Evolutionary conservation across 2,888 invertebrate genomes (phyloP), one percentile per base, ranked within the genome.

Genomic region (Ichneumoninae sp.): DNA sequence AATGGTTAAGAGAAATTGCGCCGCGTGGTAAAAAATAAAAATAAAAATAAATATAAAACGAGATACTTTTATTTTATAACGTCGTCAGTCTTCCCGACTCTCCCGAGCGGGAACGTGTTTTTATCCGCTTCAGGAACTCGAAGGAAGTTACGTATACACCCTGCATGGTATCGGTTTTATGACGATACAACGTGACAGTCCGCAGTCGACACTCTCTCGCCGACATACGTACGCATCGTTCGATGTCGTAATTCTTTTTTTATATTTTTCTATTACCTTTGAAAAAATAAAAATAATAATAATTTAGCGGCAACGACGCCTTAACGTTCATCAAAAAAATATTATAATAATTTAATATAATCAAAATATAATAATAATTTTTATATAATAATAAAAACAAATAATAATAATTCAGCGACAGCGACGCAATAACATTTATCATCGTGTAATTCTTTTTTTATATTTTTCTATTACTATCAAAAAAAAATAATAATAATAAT

Each of bases 51-150:
- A 40, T 10, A 40, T 40, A 60, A 60, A 60, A 4, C 1, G 30
- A 16, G 60, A 30, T 60, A 54, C 30, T 60, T 60, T 30, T n/a
- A n/a, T 26, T 40, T 50, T n/a, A 30, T 26, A 52, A 50, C 69
- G 50, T 3, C 6, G 54, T 19, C 26, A 60, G 26, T 72, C 54
- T 65, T 36, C 50, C 44, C 60, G 69, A 75, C 60, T 75, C 33
- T 70, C 70, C 60, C 19, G 71, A 80, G 62, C 36, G 76, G 80
- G 65, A 72, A 80, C 22, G 50, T 62, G 60, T 68, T 36, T 68
- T 68, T 50, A 52, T 30, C 26, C 52, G 60, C 60, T 68, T 57
- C 76, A 77, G 83, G 72, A 83, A 77, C 44, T 66, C 62, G 52
- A 26, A 66, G 8, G 16, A 44, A 47, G 40, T 47, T 71, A 60